Conservation (phyloP, 2,113 vertebrate genomes). For the Rhodinocichla rosea region DNA sequence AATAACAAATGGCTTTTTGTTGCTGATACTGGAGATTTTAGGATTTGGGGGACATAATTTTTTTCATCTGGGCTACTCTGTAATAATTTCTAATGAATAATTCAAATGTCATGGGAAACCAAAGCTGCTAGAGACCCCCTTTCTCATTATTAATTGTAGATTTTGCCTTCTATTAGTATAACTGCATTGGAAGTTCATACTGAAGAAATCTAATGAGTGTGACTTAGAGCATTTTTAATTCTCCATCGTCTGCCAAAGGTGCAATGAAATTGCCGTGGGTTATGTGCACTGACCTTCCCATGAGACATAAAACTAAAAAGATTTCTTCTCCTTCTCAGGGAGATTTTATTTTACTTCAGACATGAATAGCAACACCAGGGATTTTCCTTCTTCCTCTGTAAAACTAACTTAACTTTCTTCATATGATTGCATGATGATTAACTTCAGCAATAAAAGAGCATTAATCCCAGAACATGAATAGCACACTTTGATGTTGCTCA, state of each 20-base stretch:
- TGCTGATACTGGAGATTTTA: not conserved
- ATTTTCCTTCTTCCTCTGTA: slow-evolving; percentile 42
- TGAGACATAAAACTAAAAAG: slow-evolving; percentile 22
- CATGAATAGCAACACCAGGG: slow-evolving; percentile 24
- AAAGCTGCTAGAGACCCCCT: not conserved
- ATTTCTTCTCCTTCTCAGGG: slow-evolving; percentile 7
- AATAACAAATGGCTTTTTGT: not conserved
- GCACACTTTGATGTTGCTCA: slow-evolving; percentile 71
- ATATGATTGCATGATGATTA: slow-evolving; percentile 64
- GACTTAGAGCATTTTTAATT: slow-evolving; percentile 31
- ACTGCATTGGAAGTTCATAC: not conserved
- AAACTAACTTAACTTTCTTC: slow-evolving; percentile 50
- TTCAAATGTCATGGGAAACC: slow-evolving; percentile 23
- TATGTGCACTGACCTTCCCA: not conserved
- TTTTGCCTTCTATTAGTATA: slow-evolving; percentile 30
- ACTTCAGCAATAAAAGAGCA: slow-evolving; percentile 37
- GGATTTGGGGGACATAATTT: not conserved
- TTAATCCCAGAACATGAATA: slow-evolving; percentile 71
- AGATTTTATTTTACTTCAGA: slow-evolving; percentile 48
- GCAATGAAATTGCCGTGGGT: slow-evolving; percentile 27
- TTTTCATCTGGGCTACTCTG: not conserved
- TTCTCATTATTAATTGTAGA: slow-evolving; percentile 32
- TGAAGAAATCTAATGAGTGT: slow-evolving; percentile 23
- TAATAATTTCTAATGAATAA: slow-evolving; percentile 48
- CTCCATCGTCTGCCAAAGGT: slow-evolving; percentile 10